Evolutionary conservation across 2,113 vertebrate species (phyloP).

Genomic region (Scalopus aquaticus): DNA sequence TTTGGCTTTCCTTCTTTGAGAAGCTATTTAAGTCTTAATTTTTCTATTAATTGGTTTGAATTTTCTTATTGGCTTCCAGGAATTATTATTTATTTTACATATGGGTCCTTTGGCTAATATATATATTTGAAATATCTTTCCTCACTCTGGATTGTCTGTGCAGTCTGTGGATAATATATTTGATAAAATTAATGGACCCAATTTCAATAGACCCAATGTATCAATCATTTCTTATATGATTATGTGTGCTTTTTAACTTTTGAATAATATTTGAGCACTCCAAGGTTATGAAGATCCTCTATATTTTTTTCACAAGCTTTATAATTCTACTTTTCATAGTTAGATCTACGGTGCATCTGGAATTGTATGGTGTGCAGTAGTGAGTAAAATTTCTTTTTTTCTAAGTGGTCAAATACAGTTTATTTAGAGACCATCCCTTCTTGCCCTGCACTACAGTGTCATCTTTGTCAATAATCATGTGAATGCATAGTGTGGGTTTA

Average conservation of each 20-base stretch:
- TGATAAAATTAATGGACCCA: background rate
- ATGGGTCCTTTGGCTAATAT: background rate
- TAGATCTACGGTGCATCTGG: background rate
- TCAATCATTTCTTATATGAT: background rate
- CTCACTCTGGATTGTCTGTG: background rate
- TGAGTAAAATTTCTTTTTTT: background rate
- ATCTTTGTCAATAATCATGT: background rate
- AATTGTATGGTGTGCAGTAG: background rate
- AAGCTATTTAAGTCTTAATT: background rate
- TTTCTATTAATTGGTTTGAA: background rate
- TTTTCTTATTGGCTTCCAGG: background rate
- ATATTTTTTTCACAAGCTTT: background rate
- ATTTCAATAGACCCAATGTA: background rate
- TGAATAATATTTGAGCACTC: background rate
- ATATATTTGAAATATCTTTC: background rate
- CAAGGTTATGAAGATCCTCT: background rate
- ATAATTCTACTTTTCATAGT: background rate
- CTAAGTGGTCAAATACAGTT: background rate
- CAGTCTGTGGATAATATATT: background rate
- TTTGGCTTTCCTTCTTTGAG: background rate
- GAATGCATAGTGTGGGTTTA: background rate
- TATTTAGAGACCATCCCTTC: background rate
- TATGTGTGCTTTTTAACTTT: background rate
- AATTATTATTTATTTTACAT: background rate
- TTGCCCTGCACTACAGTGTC: background rate